A percentile compares a stretch with the other conserved stretches of the same genome.
Conservation (phyloP, 2,113 vertebrate genomes). For the Oenanthe melanoleuca region DNA sequence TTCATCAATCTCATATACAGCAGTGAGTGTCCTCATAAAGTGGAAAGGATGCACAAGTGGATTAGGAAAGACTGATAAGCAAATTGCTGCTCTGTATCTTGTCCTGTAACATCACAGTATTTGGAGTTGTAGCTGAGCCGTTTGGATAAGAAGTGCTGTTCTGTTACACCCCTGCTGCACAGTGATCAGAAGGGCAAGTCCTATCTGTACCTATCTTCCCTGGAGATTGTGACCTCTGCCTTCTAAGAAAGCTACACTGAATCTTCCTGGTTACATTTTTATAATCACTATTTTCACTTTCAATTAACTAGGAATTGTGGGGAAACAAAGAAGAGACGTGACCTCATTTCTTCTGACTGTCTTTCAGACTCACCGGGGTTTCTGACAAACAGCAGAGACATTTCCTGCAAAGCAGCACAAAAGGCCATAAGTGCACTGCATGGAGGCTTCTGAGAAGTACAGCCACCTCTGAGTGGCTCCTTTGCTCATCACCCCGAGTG, state of each 20-base stretch:
- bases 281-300: not conserved
- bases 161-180: not conserved
- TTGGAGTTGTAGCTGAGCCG: not conserved
- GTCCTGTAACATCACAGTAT: not conserved
- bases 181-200: not conserved
- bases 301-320: not conserved
- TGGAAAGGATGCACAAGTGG: not conserved
- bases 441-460: not conserved
- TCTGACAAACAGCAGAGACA: not conserved
- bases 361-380: not conserved
- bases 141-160: not conserved
- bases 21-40: not conserved
- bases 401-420: not conserved
- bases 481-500: rapidly evolving
- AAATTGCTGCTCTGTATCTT: not conserved
- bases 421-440: rapidly evolving
- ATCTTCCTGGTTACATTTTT: not conserved
- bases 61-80: not conserved
- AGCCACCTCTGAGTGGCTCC: rapidly evolving
- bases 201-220: not conserved
- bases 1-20: not conserved
- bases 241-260: not conserved
- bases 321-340: rapidly evolving
- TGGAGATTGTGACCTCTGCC: not conserved
- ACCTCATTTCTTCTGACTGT: not conserved